A percentile compares a stretch with the other conserved stretches of the same genome.
Conservation (phyloP, 1,140 invertebrate genomes). For the Drosophila quadrilineata region DNA sequence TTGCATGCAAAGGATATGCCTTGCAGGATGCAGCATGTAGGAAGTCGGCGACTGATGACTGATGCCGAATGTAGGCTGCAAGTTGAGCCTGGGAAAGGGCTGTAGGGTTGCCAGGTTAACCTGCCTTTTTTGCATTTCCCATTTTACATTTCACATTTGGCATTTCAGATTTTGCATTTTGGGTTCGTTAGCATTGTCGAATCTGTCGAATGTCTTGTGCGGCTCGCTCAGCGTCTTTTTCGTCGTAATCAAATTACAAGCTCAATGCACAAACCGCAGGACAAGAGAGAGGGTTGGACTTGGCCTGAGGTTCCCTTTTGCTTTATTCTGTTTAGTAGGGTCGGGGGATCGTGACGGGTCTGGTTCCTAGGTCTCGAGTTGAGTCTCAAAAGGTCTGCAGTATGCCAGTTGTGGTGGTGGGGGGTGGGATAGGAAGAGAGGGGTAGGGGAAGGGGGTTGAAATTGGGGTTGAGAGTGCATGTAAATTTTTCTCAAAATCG, state of each 20-base stretch:
- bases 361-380: slow-evolving; percentile 2
- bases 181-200: slow-evolving; percentile 31
- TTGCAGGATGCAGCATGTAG: slow-evolving; percentile 14
- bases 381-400: no score
- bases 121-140: no score
- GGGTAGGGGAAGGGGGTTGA: slow-evolving; percentile 10
- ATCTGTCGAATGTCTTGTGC: slow-evolving; percentile 30
- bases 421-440: neutral
- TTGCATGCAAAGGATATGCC: slow-evolving; percentile 34
- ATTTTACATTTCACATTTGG: no score
- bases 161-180: no score
- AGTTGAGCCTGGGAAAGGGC: slow-evolving; percentile 53
- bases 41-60: neutral
- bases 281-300: slow-evolving; percentile 13
- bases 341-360: neutral
- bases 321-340: neutral
- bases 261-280: slow-evolving; percentile 44
- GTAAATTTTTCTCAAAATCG: slow-evolving; percentile 49
- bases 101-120: no score
- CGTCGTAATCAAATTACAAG: slow-evolving; percentile 69
- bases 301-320: neutral
- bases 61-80: neutral
- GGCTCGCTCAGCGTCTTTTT: slow-evolving; percentile 24
- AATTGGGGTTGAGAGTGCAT: no score
- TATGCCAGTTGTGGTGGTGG: slow-evolving; percentile 10